These are phyloP conservation scores for Gephyroberyx darwinii DNA, from an alignment of 2,797 vertebrate genomes.

Conservation along the genomic window DNA sequence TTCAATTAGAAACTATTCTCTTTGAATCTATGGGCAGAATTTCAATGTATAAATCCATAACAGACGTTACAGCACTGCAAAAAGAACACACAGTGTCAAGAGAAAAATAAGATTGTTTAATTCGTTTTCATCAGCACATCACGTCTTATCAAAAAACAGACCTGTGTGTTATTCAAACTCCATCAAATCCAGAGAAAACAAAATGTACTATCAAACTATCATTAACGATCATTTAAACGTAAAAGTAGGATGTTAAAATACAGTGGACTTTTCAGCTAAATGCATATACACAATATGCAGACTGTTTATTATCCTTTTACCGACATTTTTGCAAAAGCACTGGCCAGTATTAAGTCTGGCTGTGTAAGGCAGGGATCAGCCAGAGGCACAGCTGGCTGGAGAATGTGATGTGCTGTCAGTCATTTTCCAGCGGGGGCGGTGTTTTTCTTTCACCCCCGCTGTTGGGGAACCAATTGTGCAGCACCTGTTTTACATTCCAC, in stretches of 20 bases:
- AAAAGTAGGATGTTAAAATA: not conserved
- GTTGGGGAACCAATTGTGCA: slow-evolving; percentile 72
- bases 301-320: slow-evolving; percentile 42
- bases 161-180: slow-evolving; percentile 18
- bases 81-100: slow-evolving; percentile 70
- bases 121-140: slow-evolving; percentile 49
- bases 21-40: slow-evolving; percentile 75
- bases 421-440: slow-evolving; percentile 70
- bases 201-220: slow-evolving; percentile 6
- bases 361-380: slow-evolving; percentile 63
- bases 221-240: not conserved
- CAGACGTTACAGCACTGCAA: slow-evolving; percentile 70
- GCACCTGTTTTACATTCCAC: slow-evolving; percentile 84
- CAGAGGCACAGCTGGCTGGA: slow-evolving; percentile 76
- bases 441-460: slow-evolving; percentile 71
- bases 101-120: slow-evolving; percentile 52
- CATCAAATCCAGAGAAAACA: slow-evolving; percentile 13
- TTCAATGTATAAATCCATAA: slow-evolving; percentile 67
- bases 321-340: not conserved
- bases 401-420: slow-evolving; percentile 79
- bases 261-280: not conserved
- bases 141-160: slow-evolving; percentile 34
- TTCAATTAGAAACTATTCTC: slow-evolving; percentile 73
- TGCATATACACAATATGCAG: slow-evolving; percentile 15
- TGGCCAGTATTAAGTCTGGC: slow-evolving; percentile 22